phyloP scores from a whole-genome alignment of 2,888 invertebrate genomes.

The Nysson spinosus region DNA sequence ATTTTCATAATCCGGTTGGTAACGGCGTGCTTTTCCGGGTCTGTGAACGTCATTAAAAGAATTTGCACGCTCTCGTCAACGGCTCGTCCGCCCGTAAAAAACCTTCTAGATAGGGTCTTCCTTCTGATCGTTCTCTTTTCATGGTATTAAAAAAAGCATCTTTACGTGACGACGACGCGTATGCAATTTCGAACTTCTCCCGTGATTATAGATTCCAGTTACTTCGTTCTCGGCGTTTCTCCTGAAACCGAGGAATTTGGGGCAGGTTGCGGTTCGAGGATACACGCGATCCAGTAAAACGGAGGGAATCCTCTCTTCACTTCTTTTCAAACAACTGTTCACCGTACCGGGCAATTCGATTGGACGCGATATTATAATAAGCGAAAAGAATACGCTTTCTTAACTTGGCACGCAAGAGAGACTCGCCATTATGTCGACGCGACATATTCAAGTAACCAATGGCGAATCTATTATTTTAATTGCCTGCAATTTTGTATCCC shows the following conservation, averaged over 20 bases:
- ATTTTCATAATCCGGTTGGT: slow-evolving; percentile 65
- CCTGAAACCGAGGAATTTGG: slow-evolving; percentile 54
- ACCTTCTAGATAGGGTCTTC: slow-evolving; percentile 44
- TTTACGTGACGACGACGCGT: slow-evolving; percentile 29
- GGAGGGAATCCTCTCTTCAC: slow-evolving; percentile 34
- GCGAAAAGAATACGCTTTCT: slow-evolving; percentile 9
- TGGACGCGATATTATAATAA: slow-evolving; percentile 2
- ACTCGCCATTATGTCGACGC: slow-evolving; percentile 25
- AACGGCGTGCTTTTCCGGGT: slow-evolving; percentile 61
- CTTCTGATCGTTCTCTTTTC: slow-evolving; percentile 12
- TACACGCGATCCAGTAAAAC: slow-evolving; percentile 57
- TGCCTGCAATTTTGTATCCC: slow-evolving; percentile 20
- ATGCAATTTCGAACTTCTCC: slow-evolving; percentile 25
- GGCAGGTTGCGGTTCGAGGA: slow-evolving; percentile 61
- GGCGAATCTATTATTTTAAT: slow-evolving; percentile 42
- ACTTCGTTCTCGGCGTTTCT: slow-evolving; percentile 10
- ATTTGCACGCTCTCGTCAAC: slow-evolving; percentile 75
- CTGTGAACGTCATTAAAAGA: slow-evolving; percentile 75
- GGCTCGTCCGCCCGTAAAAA: slow-evolving; percentile 71
- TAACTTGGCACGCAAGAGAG: slow-evolving; percentile 24
- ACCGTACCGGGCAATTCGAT: neutral
- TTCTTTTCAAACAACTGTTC: slow-evolving; percentile 11
- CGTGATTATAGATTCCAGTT: slow-evolving; percentile 26
- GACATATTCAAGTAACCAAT: slow-evolving; percentile 16
- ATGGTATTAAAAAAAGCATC: slow-evolving; percentile 9